Percentiles rank a stretch among this genome's conserved stretches.
Evolutionary conservation across 2,888 invertebrate genomes (phyloP).

Genomic region (Tipula confusa): DNA sequence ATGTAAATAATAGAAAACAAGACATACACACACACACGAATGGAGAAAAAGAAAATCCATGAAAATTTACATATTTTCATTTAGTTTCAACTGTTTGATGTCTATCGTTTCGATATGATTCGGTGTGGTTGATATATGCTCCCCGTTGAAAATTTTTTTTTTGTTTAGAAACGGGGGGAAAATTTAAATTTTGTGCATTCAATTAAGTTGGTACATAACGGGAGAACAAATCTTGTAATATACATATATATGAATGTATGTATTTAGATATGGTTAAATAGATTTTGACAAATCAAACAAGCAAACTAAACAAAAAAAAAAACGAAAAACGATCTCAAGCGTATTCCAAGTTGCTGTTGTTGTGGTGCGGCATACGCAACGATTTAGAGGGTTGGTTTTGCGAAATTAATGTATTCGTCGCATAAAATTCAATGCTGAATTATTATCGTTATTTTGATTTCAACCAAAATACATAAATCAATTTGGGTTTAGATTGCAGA

Average conservation of each 20-base stretch:
- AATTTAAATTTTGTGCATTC: constrained; percentile 14
- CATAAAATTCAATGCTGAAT: not conserved
- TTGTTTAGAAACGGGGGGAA: not conserved
- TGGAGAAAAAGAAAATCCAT: not conserved
- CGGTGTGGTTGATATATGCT: not conserved
- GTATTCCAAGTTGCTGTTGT: not conserved
- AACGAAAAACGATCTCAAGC: not conserved
- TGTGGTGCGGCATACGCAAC: no score
- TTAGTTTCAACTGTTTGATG: not conserved
- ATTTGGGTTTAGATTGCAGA: not conserved
- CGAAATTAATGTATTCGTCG: not conserved
- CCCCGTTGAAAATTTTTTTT: not conserved
- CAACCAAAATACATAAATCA: not conserved
- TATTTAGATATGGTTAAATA: not conserved
- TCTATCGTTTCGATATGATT: constrained; percentile 5
- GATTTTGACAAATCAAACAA: not conserved
- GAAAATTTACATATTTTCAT: not conserved
- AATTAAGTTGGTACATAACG: not conserved
- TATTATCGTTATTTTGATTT: not conserved
- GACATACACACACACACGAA: not conserved
- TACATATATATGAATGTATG: not conserved
- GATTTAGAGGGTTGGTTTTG: not conserved
- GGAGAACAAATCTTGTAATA: not conserved
- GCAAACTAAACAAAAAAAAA: not conserved
- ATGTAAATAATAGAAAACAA: not conserved